A percentile compares a stretch with the other conserved stretches of the same genome.
These are phyloP conservation scores for Euphonia xanthogaster DNA, from an alignment of 2,797 vertebrate species.

Conservation along the genomic window DNA sequence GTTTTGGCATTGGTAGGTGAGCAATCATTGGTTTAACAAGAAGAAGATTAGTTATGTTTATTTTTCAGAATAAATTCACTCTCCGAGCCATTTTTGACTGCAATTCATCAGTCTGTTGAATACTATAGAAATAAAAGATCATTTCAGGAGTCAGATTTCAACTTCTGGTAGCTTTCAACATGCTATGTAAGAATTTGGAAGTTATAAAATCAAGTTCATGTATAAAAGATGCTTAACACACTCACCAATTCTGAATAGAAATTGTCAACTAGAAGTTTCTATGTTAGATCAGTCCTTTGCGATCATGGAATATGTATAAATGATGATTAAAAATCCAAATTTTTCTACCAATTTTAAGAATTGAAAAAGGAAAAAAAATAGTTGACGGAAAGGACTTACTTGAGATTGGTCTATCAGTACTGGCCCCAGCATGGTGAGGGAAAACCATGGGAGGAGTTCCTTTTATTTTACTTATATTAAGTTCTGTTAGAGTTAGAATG, in stretches of 20 bases:
- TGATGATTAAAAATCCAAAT: neutral
- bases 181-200: neutral
- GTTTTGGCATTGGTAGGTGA: neutral
- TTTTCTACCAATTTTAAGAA: neutral
- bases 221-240: neutral
- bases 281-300: neutral
- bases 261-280: neutral
- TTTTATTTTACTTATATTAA: neutral
- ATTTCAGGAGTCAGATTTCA: neutral
- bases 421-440: neutral
- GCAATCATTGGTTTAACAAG: neutral
- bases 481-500: neutral
- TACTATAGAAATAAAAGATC: neutral
- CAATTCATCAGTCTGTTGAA: neutral
- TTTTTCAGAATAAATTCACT: constrained; percentile 12
- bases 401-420: neutral
- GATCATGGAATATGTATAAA: neutral
- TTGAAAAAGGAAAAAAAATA: neutral
- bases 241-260: neutral
- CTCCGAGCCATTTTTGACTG: neutral
- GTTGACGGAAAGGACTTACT: neutral
- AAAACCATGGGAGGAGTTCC: neutral
- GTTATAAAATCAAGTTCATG: neutral
- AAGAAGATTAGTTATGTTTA: neutral
- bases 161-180: neutral